Evolutionary conservation across 2,113 vertebrate genomes (phyloP).

Genomic region (Calidris pygmaea): DNA sequence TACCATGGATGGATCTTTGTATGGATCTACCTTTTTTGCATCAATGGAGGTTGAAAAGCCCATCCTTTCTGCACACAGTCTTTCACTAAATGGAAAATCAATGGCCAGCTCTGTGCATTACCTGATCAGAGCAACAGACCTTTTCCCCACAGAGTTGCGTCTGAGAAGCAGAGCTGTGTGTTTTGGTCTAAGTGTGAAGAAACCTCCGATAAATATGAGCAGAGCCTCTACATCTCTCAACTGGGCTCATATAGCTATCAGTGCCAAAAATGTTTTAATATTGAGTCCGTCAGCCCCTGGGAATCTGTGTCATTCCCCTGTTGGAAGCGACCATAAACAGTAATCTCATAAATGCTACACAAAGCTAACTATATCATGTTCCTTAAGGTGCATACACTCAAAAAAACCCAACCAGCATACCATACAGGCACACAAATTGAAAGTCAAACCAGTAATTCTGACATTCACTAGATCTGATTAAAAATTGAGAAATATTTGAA

Average conservation of each 20-base stretch:
- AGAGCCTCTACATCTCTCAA: background rate
- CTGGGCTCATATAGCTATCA: background rate
- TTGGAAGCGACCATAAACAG: background rate
- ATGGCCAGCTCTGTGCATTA: background rate
- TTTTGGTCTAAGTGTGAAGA: background rate
- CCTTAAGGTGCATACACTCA: background rate
- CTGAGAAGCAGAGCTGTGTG: background rate
- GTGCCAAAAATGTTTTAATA: background rate
- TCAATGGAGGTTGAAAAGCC: background rate
- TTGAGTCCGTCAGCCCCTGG: background rate
- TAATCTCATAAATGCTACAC: background rate
- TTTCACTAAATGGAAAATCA: background rate
- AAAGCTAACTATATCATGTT: background rate
- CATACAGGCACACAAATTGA: background rate
- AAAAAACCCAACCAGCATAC: background rate
- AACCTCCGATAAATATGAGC: rapidly evolving
- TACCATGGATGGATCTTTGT: background rate
- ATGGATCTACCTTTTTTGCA: background rate
- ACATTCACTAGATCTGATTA: background rate
- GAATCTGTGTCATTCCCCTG: background rate
- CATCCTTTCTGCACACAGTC: background rate
- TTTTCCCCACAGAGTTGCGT: rapidly evolving
- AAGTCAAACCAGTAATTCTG: background rate
- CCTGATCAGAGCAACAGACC: background rate
- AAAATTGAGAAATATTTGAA: background rate